Evolutionary conservation across 2,113 vertebrate genomes (phyloP).

Genomic region (Salvator merianae): DNA sequence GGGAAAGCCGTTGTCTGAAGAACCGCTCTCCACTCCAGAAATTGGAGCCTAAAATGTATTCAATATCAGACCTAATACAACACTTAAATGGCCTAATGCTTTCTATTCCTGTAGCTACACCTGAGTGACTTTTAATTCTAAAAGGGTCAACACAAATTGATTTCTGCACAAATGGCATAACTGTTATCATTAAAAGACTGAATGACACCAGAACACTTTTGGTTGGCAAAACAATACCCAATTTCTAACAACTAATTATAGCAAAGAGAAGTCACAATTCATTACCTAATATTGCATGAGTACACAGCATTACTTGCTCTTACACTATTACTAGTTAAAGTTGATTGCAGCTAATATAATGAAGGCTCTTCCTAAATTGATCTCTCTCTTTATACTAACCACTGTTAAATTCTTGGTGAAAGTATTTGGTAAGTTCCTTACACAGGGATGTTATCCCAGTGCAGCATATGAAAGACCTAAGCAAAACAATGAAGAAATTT

Average conservation of each 20-base stretch:
- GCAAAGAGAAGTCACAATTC: not conserved
- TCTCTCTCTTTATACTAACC: not conserved
- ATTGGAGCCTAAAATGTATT: no score
- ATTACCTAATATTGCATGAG: not conserved
- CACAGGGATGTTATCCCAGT: not conserved
- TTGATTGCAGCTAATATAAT: not conserved
- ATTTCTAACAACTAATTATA: constrained; percentile 3
- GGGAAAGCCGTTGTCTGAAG: no score
- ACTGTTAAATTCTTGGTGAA: not conserved
- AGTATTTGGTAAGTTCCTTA: not conserved
- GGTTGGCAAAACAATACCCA: not conserved
- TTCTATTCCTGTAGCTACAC: no score
- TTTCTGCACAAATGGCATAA: not conserved
- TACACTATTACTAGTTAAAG: no score
- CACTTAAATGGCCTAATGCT: no score
- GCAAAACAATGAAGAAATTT: no score
- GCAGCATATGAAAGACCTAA: no score
- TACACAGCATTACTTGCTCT: not conserved
- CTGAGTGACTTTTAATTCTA: no score
- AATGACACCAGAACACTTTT: not conserved
- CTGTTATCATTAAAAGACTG: not conserved
- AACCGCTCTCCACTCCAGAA: no score
- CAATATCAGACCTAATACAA: no score
- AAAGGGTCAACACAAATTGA: no score
- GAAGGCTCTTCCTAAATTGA: not conserved